A percentile compares a stretch with the other conserved stretches of the same genome.
phyloP scores from a whole-genome alignment of 92 coral and sea anemone species.

The Porites lobata region DNA sequence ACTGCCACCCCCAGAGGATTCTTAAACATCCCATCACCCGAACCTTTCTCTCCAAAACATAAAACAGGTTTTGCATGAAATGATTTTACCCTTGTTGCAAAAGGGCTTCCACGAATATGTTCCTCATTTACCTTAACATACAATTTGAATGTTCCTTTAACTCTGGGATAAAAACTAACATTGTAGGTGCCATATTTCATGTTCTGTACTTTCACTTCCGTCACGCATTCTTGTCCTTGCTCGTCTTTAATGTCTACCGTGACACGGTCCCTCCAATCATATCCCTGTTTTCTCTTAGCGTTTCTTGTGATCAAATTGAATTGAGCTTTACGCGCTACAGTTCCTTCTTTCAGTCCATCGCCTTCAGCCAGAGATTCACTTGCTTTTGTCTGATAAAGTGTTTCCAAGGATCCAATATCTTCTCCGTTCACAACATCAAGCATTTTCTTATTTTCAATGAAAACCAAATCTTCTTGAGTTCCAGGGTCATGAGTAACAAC shows the following conservation, averaged over 20 bases:
- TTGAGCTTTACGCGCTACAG: constrained; percentile 1
- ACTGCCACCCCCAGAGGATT: constrained; percentile 2
- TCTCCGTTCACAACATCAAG: not conserved
- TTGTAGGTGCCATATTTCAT: not conserved
- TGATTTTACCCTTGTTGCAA: not conserved
- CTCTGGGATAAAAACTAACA: not conserved
- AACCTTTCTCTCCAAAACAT: not conserved
- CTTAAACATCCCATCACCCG: not conserved
- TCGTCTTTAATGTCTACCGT: not conserved
- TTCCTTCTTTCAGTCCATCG: not conserved
- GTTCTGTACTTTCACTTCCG: not conserved
- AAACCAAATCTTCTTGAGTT: not conserved
- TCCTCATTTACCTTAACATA: not conserved
- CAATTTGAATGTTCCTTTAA: not conserved
- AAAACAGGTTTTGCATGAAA: constrained; percentile 2
- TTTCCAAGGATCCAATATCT: not conserved
- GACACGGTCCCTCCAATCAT: not conserved
- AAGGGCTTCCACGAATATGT: not conserved
- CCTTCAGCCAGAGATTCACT: constrained; percentile 1
- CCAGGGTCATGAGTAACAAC: not conserved
- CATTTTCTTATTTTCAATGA: not conserved
- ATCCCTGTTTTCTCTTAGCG: not conserved
- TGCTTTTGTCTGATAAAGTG: not conserved
- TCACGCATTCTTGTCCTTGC: not conserved
- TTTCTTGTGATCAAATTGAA: constrained; percentile 8